phyloP scores from a whole-genome alignment of 2,113 vertebrate genomes.

The Cyanoliseus patagonus region DNA sequence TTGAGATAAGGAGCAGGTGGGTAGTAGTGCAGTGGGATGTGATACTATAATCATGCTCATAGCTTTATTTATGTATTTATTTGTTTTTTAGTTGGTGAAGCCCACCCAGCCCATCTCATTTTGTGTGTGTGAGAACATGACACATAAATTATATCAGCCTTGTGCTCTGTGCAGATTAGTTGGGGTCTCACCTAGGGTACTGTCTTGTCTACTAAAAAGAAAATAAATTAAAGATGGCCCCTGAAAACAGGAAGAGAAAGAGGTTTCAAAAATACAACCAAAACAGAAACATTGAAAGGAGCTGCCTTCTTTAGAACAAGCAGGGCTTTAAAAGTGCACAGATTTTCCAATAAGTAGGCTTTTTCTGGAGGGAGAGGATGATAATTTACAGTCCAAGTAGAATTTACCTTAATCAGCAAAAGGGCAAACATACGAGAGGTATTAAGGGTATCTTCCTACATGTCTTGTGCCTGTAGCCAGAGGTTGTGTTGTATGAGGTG shows the following conservation, averaged over 20 bases:
- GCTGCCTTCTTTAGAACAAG: neutral
- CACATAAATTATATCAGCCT: neutral
- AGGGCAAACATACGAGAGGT: neutral
- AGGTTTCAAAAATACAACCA: neutral
- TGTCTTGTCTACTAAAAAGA: neutral
- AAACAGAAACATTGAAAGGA: neutral
- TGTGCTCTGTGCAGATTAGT: neutral
- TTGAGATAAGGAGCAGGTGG: neutral
- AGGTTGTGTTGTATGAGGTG: neutral
- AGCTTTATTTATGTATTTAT: neutral
- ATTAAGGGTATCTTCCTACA: neutral
- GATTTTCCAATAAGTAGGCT: neutral
- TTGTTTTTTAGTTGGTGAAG: neutral
- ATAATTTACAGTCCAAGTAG: neutral
- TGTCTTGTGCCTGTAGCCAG: neutral
- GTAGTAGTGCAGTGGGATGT: neutral
- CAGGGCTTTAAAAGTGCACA: neutral
- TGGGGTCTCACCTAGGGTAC: neutral
- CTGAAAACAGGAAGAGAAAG: neutral
- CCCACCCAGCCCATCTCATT: neutral
- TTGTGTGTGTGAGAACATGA: neutral
- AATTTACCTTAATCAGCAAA: neutral
- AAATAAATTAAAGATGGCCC: neutral
- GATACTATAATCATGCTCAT: neutral
- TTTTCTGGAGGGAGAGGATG: neutral